phyloP scores from a whole-genome alignment of 2,888 invertebrate species.

The Ochropleura leucogaster region DNA sequence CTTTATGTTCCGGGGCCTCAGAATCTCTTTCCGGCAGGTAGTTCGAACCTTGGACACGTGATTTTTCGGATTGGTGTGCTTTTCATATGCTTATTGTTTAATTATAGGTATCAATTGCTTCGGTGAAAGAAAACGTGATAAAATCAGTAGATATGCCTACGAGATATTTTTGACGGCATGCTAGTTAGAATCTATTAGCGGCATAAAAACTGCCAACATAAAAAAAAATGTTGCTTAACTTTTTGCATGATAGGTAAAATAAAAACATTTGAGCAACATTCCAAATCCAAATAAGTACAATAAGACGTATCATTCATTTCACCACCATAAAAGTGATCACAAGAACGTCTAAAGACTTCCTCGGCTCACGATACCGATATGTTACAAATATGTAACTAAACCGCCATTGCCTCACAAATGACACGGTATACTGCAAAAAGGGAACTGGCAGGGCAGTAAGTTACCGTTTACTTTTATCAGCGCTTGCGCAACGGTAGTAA shows the following conservation, averaged over 20 bases:
- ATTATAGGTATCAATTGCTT: too few relatives aligned
- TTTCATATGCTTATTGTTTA: too few relatives aligned
- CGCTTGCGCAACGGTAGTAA: constrained; percentile 77
- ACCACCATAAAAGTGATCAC: constrained; percentile 31
- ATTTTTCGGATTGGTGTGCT: too few relatives aligned
- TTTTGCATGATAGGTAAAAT: constrained; percentile 1
- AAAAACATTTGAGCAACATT: constrained; percentile 2
- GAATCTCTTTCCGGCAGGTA: too few relatives aligned
- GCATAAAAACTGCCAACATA: too few relatives aligned
- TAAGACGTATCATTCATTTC: constrained; percentile 7
- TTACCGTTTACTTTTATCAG: constrained; percentile 60
- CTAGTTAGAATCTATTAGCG: too few relatives aligned
- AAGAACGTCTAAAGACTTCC: constrained; percentile 20
- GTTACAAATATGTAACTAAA: constrained; percentile 60
- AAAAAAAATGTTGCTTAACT: background rate
- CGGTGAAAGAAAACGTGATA: too few relatives aligned
- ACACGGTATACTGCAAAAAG: constrained; percentile 59
- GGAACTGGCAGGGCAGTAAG: constrained; percentile 52
- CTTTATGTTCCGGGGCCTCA: too few relatives aligned
- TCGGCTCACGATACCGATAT: constrained; percentile 36
- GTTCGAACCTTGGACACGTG: too few relatives aligned
- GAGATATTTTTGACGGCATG: too few relatives aligned
- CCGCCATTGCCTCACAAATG: constrained; percentile 61
- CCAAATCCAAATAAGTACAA: constrained; percentile 2
- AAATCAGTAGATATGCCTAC: too few relatives aligned